Percentiles rank a stretch among this genome's conserved stretches.
phyloP scores from a whole-genome alignment of 1,140 invertebrate genomes.

The Bursaphelenchus mucronatus region DNA sequence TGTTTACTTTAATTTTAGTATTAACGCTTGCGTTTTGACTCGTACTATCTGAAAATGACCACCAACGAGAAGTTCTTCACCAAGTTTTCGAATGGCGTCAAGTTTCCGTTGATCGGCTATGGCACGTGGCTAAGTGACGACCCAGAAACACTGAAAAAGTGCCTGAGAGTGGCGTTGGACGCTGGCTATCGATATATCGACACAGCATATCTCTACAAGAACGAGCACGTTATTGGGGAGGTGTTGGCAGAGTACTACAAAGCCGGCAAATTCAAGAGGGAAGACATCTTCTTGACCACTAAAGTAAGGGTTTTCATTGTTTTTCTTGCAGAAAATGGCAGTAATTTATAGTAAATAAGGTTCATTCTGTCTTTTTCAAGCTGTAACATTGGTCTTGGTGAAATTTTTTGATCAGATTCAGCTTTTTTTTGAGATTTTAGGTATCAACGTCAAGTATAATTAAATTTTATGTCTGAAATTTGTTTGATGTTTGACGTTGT shows the following conservation, averaged over 20 bases:
- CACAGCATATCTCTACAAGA: conserved; percentile 73
- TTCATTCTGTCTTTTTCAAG: no score
- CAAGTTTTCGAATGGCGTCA: conserved; percentile 19
- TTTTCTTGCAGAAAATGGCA: no score
- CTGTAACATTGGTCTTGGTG: no score
- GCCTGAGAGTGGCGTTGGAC: conserved; percentile 68
- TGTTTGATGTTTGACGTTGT: no score
- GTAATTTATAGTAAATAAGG: no score
- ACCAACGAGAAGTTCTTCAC: conserved; percentile 8
- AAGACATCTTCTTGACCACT: conserved; percentile 76
- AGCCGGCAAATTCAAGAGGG: conserved; percentile 69
- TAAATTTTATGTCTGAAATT: no score
- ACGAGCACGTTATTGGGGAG: conserved; percentile 74
- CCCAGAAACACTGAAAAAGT: conserved; percentile 64
- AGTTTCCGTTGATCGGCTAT: conserved; percentile 25
- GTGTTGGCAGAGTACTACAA: conserved; percentile 72
- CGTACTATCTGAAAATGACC: no score
- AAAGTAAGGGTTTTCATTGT: conserved; percentile 64
- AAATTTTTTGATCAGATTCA: no score
- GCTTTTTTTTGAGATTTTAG: no score
- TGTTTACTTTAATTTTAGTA: no score
- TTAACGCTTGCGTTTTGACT: no score
- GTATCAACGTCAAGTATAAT: no score
- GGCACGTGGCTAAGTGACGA: conserved; percentile 21
- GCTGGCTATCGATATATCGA: conserved; percentile 75